These are phyloP conservation scores for Epinotia brunnichana DNA, from an alignment of 2,888 invertebrate species.

Conservation along the genomic window DNA sequence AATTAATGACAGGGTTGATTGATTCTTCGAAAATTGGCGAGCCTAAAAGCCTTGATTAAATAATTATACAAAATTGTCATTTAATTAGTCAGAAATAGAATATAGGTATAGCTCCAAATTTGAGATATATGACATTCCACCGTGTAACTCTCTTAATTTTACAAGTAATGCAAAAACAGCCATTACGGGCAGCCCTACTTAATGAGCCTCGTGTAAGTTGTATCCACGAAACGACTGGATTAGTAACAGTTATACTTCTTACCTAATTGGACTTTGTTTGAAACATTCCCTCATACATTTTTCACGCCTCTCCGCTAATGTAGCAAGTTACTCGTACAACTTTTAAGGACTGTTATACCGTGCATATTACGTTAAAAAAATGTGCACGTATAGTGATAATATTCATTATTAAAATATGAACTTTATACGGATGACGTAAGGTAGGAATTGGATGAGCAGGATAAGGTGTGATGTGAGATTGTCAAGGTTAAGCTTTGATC, in stretches of 20 bases:
- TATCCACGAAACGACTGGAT: conserved; percentile 20
- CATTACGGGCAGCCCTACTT: conserved; percentile 18
- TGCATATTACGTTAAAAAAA: background rate
- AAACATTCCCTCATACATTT: conserved; percentile 30
- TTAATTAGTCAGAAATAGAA: no score
- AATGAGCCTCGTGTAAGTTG: conserved; percentile 35
- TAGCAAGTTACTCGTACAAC: conserved; percentile 22
- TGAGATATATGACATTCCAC: no score
- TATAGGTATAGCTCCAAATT: no score
- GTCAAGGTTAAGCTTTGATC: background rate
- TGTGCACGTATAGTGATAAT: background rate
- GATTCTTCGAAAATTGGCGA: no score
- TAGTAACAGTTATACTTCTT: conserved; percentile 32
- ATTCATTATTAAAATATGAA: background rate
- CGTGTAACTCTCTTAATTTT: no score
- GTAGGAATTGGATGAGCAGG: background rate
- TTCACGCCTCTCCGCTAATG: conserved; percentile 28
- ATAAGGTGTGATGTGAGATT: background rate
- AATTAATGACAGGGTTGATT: no score
- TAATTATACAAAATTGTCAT: no score
- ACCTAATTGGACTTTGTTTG: conserved; percentile 26
- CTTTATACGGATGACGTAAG: background rate
- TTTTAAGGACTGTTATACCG: conserved; percentile 21
- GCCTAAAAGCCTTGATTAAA: no score
- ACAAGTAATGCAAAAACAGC: background rate